Evolutionary conservation across 2,888 invertebrate species (phyloP).

Genomic region (Trissolcus japonicus): DNA sequence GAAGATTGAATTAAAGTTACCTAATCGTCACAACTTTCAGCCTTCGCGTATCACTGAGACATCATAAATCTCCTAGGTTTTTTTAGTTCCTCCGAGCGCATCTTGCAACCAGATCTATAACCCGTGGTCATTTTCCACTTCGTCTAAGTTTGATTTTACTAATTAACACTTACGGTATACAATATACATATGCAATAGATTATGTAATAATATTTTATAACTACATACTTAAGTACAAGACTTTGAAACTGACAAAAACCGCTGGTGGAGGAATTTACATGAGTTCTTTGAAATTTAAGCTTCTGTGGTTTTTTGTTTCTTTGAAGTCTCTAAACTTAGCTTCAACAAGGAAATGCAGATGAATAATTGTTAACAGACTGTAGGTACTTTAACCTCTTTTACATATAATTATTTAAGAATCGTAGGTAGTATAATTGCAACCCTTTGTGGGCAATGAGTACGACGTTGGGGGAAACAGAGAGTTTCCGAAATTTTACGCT

Average conservation of each 20-base stretch:
- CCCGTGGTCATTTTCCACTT: conserved; percentile 1
- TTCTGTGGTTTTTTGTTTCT: conserved; percentile 20
- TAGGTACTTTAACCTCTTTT: conserved; percentile 62
- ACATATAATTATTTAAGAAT: conserved; percentile 67
- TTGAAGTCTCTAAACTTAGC: conserved; percentile 61
- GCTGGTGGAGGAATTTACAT: conserved; percentile 46
- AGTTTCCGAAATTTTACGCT: conserved; percentile 53
- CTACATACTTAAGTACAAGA: conserved; percentile 55
- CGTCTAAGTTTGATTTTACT: conserved; percentile 20
- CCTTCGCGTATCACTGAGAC: conserved; percentile 13
- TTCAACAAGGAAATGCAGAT: conserved; percentile 40
- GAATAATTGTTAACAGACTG: conserved; percentile 53
- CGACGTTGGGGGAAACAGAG: conserved; percentile 63
- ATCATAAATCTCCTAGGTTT: conserved; percentile 10
- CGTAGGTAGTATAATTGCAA: conserved; percentile 70
- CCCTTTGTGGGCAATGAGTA: conserved; percentile 71
- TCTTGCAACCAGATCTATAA: conserved; percentile 8
- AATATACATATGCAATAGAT: conserved; percentile 44
- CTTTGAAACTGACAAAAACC: conserved; percentile 24
- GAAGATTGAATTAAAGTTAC: conserved; percentile 22
- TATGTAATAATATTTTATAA: conserved; percentile 39
- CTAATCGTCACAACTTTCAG: conserved; percentile 25
- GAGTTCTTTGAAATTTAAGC: conserved; percentile 39
- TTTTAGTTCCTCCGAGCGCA: conserved; percentile 7
- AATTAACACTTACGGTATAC: conserved; percentile 49